Evolutionary conservation across 1,140 invertebrate species (phyloP).

Genomic region (Philopotamus ludificatus): DNA sequence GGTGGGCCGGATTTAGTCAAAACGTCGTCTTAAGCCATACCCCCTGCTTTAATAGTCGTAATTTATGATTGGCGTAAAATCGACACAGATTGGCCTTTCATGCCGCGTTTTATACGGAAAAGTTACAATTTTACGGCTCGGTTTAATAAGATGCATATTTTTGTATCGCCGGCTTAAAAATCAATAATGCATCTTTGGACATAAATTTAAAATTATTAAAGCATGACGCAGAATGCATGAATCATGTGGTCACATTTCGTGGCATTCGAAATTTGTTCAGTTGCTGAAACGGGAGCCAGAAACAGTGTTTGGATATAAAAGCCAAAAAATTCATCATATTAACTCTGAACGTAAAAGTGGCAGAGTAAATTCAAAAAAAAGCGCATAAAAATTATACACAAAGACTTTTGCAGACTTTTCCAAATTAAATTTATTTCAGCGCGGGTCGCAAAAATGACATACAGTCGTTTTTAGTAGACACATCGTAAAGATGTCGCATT

Average conservation of each 20-base stretch:
- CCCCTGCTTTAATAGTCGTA: neutral
- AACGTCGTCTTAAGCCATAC: neutral
- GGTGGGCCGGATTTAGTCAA: neutral
- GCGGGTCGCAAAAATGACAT: neutral
- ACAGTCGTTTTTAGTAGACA: conserved; percentile 16
- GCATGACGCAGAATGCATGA: neutral
- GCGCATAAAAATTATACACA: conserved; percentile 27
- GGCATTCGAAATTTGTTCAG: no score
- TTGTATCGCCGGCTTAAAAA: neutral
- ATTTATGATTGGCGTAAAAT: neutral
- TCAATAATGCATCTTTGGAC: neutral
- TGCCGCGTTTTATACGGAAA: neutral
- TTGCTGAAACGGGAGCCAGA: no score
- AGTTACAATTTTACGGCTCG: no score
- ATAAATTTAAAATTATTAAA: neutral
- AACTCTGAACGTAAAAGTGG: neutral
- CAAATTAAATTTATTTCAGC: conserved; percentile 25
- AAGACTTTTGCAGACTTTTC: conserved; percentile 15
- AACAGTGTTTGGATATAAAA: neutral
- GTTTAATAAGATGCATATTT: no score
- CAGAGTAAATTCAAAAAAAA: conserved; percentile 1
- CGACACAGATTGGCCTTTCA: neutral
- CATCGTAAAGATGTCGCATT: conserved; percentile 20
- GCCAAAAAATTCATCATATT: neutral
- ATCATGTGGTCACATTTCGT: no score